A percentile compares a stretch with the other conserved stretches of the same genome.
Conservation (phyloP, 64 coral and sea anemone species). For the Porites australiensis region DNA sequence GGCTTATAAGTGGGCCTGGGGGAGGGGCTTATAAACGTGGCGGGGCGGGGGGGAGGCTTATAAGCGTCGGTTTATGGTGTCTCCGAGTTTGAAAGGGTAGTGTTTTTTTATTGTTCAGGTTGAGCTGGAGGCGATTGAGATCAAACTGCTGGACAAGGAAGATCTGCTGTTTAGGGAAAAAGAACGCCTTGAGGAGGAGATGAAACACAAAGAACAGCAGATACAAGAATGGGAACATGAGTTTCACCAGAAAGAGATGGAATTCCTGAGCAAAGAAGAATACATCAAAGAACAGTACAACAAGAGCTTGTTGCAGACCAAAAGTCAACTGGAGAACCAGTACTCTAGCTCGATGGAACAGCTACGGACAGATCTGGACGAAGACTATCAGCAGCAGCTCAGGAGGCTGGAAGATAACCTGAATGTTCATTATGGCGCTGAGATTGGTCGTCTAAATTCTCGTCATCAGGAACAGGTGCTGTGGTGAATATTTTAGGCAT, state of each 20-base stretch:
- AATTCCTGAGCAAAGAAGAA: slow-evolving; percentile 74
- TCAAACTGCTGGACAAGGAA: slow-evolving; percentile 86
- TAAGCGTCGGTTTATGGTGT: too few species aligned
- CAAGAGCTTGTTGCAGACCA: slow-evolving; percentile 64
- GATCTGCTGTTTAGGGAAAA: slow-evolving; percentile 79
- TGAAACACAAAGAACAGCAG: slow-evolving; percentile 86
- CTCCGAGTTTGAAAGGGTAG: too few species aligned
- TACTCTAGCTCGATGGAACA: slow-evolving; percentile 77
- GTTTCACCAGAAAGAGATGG: slow-evolving; percentile 87
- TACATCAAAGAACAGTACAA: slow-evolving; percentile 73
- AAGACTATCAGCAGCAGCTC: slow-evolving; percentile 51
- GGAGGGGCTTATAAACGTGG: too few species aligned
- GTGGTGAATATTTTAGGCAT: slow-evolving; percentile 30
- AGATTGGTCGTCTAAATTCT: slow-evolving; percentile 49
- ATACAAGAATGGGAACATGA: slow-evolving; percentile 95
- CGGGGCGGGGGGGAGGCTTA: too few species aligned
- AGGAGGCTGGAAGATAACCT: slow-evolving; percentile 57
- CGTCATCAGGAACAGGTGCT: slow-evolving; percentile 79
- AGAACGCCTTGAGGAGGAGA: slow-evolving; percentile 84
- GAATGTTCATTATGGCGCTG: slow-evolving; percentile 54
- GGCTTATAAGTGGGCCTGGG: too few species aligned
- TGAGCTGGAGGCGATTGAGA: slow-evolving; percentile 90
- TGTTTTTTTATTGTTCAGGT: slow-evolving; percentile 55
- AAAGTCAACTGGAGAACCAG: slow-evolving; percentile 78
- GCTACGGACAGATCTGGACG: slow-evolving; percentile 73